A percentile compares a stretch with the other conserved stretches of the same genome.
Evolutionary conservation across 2,888 invertebrate species (phyloP).

Genomic region (Entomobrya proxima): DNA sequence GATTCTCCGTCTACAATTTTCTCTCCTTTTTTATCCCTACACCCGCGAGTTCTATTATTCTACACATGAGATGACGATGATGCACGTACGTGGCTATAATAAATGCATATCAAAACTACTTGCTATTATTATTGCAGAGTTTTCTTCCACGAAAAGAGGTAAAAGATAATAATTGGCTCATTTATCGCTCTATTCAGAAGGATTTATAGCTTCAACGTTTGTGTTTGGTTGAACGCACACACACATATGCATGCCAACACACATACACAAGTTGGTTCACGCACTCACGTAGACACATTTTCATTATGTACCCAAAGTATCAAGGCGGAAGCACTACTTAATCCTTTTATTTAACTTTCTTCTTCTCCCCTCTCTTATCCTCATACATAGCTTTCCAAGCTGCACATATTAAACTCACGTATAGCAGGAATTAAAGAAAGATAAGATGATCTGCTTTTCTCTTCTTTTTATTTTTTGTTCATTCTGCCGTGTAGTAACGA

Average conservation of each 20-base stretch:
- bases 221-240: background rate
- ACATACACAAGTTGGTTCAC: background rate
- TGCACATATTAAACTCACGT: too few relatives aligned
- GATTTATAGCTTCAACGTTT: conserved; percentile 46
- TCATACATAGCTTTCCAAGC: conserved; percentile 11
- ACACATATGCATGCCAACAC: background rate
- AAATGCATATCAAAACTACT: too few relatives aligned
- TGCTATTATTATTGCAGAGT: too few relatives aligned
- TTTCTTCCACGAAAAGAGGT: background rate
- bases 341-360: conserved; percentile 48
- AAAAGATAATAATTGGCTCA: conserved; percentile 51
- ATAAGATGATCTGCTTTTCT: too few relatives aligned
- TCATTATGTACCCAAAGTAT: background rate
- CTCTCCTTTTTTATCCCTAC: too few relatives aligned
- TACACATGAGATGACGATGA: too few relatives aligned
- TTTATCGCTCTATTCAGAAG: conserved; percentile 47
- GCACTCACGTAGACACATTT: background rate
- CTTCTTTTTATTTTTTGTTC: too few relatives aligned
- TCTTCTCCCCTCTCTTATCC: conserved; percentile 6
- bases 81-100: too few relatives aligned
- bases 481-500: too few relatives aligned
- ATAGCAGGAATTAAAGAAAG: too few relatives aligned
- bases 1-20: too few relatives aligned
- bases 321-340: conserved; percentile 4
- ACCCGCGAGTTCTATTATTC: too few relatives aligned